Evolutionary conservation across 1,140 invertebrate species (phyloP), one percentile per base, ranked within the genome.

Genomic region (Plectus sambesii): DNA sequence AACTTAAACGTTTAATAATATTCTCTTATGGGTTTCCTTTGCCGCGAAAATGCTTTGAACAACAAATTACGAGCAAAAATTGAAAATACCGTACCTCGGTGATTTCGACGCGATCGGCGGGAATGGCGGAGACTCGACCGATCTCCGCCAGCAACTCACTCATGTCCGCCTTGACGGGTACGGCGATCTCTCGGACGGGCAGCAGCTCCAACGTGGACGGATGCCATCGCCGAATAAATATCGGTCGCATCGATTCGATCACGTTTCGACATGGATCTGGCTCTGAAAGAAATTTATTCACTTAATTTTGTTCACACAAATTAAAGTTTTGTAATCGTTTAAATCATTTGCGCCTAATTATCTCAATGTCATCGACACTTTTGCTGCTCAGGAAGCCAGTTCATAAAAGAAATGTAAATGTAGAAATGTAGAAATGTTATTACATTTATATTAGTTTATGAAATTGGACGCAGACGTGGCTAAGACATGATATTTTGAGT

Each of bases 161-260:
- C 42, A 37, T 33, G 17, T 51, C 25, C 19, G 43, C 25, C 22
- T 38, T 27, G 12, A 23, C 20, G 26, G 46, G 41, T n/a, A 59
- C 17, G 5, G 50, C 19, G n/a, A 56, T 20, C 17, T 60, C 51
- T 2, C 60, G 45, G 29, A 35, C 46, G 2, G 64, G 64, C 17
- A 62, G 64, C 19, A 72, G 54, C 33, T 65, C 56, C 33, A 63
- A 61, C 1, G 50, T 63, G 2, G 69, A 63, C 23, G 69, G 69
- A 5, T 57, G 53, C 70, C 70, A 72, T 38, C 66, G 42, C 27
- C 69, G 45, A 2, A 70, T 50, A 56, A 68, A 68, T 1, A 72
- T 39, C 2, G 51, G 33, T 8, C 6, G 68, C 60, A n/a, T n/a
- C n/a, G n/a, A n/a, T n/a, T n/a, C n/a, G n/a, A n/a, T n/a, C n/a